Evolutionary conservation across 2,888 invertebrate genomes (phyloP), one percentile per base, ranked within the genome.

Genomic region (Xylocampa areola): DNA sequence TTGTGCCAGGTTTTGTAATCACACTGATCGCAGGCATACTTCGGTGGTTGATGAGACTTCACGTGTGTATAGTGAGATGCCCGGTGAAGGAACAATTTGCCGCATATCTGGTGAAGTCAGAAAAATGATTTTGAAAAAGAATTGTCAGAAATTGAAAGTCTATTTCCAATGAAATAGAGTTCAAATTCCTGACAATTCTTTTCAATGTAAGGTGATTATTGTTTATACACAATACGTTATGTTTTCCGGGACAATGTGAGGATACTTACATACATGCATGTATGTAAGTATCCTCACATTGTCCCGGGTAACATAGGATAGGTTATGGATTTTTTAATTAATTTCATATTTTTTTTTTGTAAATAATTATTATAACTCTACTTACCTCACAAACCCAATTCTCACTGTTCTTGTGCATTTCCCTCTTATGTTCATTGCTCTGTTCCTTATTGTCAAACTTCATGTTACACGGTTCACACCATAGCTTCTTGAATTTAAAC

Each of bases 1-100:
- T 87, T 89, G 21, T 81, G 80, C 58, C 77, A 77, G 0, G 88
- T 85, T 8, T 68, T 74, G 68, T 90, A 91, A 47, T 85, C 87
- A 64, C 91, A 91, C 10, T 74, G 69, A 0, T 81, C 77, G 51
- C 89, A 91, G 0, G 53, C 70, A 50, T 77, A 78, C 23, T 68
- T 21, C 0, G 87, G 85, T 0, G 86, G 83, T 21, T 72, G 40
- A 55, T 91, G 91, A 0, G 87, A 82, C 14, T 74, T 73, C 0
- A 81, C 61, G 67, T 90, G 90, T 0, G 80, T 68, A 50, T 82
- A 79, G 27, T 84, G 82, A 0, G 87, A 84, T 0, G 81, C 75
- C 0, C 82, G 73, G 43, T 85, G 77, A 0, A 59, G n/a, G 59
- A 87, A 86, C 27, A 77, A 54, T 43, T 88, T 88, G 2, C 90